phyloP scores from a whole-genome alignment of 2,797 vertebrate species.

The Helostoma temminkii region DNA sequence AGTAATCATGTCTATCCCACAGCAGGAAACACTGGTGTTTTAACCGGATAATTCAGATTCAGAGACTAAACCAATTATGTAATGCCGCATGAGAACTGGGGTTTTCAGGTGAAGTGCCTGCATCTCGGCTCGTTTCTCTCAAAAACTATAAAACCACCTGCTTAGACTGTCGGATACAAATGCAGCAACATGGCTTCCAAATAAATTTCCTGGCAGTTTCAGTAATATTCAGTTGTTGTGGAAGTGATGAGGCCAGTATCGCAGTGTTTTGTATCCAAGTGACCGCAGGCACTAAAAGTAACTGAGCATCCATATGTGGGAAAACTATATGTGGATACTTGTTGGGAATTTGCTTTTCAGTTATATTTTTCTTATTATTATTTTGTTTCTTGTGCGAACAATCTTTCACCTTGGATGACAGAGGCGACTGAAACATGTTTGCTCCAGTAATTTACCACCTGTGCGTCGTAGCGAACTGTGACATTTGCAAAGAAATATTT shows the following conservation, averaged over 20 bases:
- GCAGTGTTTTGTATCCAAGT: no score
- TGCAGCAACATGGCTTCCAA: not conserved
- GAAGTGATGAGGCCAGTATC: not conserved
- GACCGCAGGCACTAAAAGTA: conserved; percentile 6
- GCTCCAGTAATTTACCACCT: conserved; percentile 24
- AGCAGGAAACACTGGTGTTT: conserved; percentile 21
- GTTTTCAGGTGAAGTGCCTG: not conserved
- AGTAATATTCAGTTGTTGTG: no score
- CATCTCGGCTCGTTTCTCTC: not conserved
- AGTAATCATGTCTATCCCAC: conserved; percentile 29
- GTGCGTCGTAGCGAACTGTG: not conserved
- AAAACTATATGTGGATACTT: conserved; percentile 22
- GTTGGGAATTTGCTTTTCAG: conserved; percentile 9
- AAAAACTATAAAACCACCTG: conserved; percentile 16
- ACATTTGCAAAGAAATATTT: not conserved
- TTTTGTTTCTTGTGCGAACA: not conserved
- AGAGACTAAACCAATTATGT: conserved; percentile 21
- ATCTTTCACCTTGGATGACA: conserved; percentile 31
- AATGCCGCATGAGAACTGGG: conserved; percentile 1
- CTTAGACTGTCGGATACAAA: not conserved
- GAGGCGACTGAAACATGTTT: not conserved
- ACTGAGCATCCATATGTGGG: conserved; percentile 10
- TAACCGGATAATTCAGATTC: conserved; percentile 17
- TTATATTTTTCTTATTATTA: not conserved
- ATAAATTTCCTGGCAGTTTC: not conserved